Evolutionary conservation across 2,797 vertebrate species (phyloP).

Genomic region (Labroides dimidiatus): DNA sequence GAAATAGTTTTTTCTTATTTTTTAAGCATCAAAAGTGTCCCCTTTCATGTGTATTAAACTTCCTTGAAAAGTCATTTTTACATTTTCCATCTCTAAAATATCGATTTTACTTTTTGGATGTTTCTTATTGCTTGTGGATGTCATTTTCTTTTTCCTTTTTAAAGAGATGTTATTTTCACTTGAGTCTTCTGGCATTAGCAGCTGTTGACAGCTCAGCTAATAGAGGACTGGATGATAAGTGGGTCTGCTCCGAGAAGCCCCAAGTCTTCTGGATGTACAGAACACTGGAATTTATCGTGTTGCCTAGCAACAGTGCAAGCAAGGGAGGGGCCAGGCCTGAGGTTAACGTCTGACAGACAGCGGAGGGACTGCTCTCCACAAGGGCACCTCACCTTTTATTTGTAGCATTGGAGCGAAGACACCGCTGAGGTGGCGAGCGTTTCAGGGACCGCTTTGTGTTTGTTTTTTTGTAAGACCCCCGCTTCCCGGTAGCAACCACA

Average conservation of each 20-base stretch:
- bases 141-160: conserved; percentile 33
- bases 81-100: conserved; percentile 17
- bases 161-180: conserved; percentile 48
- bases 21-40: conserved; percentile 27
- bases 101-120: conserved; percentile 6
- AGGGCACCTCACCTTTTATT: conserved; percentile 72
- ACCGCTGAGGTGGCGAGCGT: conserved; percentile 47
- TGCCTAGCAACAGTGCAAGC: conserved; percentile 83
- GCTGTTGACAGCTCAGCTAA: conserved; percentile 76
- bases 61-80: conserved; percentile 27
- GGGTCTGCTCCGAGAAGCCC: conserved; percentile 69
- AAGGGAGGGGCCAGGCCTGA: conserved; percentile 54
- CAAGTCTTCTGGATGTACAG: conserved; percentile 66
- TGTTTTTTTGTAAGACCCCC: conserved; percentile 15
- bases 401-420: conserved; percentile 71
- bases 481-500: conserved; percentile 11
- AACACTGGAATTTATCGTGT: conserved; percentile 76
- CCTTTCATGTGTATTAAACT: conserved; percentile 21
- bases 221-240: conserved; percentile 78
- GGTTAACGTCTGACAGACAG: conserved; percentile 57
- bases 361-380: conserved; percentile 53
- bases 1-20: conserved; percentile 5
- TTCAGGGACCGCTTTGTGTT: conserved; percentile 27
- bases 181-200: conserved; percentile 65
- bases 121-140: conserved; percentile 38